phyloP scores from a whole-genome alignment of 2,113 vertebrate species.

The Elephas maximus region DNA sequence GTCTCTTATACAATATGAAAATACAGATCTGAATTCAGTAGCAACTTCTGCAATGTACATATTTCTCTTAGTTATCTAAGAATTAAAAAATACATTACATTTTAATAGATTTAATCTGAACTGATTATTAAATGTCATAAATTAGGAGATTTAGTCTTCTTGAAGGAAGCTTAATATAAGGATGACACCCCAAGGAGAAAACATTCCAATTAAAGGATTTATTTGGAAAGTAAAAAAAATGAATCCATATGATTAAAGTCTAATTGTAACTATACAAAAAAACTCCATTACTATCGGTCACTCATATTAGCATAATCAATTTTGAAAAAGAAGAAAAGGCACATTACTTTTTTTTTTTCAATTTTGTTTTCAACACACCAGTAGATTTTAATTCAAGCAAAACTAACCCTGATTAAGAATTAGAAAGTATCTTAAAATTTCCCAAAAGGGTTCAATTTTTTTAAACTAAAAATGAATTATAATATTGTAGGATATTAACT shows the following conservation, averaged over 20 bases:
- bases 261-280: slow-evolving; percentile 46
- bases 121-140: slow-evolving; percentile 29
- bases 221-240: slow-evolving; percentile 58
- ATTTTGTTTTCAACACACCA: not conserved
- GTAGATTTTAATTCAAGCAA: slow-evolving; percentile 30
- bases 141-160: slow-evolving; percentile 53
- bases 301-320: slow-evolving; percentile 56
- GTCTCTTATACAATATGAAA: not conserved
- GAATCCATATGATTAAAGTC: slow-evolving; percentile 53
- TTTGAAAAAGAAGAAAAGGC: not conserved
- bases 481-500: slow-evolving; percentile 35
- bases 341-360: slow-evolving; percentile 12
- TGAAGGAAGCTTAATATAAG: slow-evolving; percentile 27
- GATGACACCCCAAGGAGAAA: slow-evolving; percentile 8
- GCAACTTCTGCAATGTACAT: not conserved
- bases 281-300: not conserved
- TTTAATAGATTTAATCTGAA: slow-evolving; percentile 5
- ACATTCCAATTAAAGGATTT: not conserved
- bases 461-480: slow-evolving; percentile 24
- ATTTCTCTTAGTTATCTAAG: slow-evolving; percentile 23
- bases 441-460: not conserved
- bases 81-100: slow-evolving; percentile 31
- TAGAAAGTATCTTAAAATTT: slow-evolving; percentile 38
- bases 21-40: not conserved
- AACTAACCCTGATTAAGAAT: slow-evolving; percentile 19